phyloP scores from a whole-genome alignment of 2,888 invertebrate species.

The Brenthis ino region DNA sequence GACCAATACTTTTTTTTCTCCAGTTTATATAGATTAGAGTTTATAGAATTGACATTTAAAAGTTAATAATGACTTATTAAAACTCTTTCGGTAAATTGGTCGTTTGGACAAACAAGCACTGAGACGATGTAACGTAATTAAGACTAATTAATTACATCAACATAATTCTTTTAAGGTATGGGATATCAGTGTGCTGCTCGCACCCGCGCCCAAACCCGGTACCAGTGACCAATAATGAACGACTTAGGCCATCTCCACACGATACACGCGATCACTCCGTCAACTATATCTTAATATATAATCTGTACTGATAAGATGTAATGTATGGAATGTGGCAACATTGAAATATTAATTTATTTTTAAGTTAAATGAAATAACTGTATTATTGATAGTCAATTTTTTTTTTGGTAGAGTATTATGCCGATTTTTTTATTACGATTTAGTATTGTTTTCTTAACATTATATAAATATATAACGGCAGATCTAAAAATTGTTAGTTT shows the following conservation, averaged over 20 bases:
- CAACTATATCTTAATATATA: constrained; percentile 23
- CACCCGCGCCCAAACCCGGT: constrained; percentile 65
- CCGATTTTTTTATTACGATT: background rate
- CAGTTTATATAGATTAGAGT: no score
- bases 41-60: no score
- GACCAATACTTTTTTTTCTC: no score
- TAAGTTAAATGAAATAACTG: constrained; percentile 33
- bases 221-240: constrained; percentile 55
- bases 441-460: constrained; percentile 11
- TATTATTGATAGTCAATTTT: constrained; percentile 30
- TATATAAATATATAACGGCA: background rate
- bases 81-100: no score
- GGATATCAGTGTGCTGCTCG: constrained; percentile 88
- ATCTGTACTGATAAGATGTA: constrained; percentile 13
- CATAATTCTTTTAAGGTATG: constrained; percentile 80
- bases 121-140: no score
- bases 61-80: no score
- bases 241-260: constrained; percentile 13
- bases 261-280: constrained; percentile 28
- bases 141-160: no score
- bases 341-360: constrained; percentile 34
- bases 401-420: constrained; percentile 22
- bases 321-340: constrained; percentile 17
- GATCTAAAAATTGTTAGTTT: no score
- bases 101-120: no score